These are phyloP conservation scores for Macrobrachium rosenbergii DNA, from an alignment of 1,140 invertebrate genomes.

Conservation along the genomic window DNA sequence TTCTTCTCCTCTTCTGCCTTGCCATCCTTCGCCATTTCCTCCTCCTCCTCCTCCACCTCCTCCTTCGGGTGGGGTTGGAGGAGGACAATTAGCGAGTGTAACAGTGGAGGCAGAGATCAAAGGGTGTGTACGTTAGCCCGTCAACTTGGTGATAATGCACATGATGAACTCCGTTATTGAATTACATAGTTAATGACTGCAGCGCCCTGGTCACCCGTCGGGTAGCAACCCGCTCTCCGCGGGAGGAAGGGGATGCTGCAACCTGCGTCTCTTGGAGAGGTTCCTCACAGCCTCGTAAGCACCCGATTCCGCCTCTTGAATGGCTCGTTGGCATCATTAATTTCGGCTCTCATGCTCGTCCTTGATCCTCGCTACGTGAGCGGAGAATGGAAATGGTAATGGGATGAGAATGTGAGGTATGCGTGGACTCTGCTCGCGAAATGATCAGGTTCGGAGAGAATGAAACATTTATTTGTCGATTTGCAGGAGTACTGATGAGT, in stretches of 20 bases:
- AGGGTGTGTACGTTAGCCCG: slow-evolving; percentile 48
- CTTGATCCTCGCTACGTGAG: no score
- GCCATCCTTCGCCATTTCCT: neutral
- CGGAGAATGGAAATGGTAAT: no score
- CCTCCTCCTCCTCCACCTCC: neutral
- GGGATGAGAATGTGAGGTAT: no score
- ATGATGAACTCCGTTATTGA: slow-evolving; percentile 61
- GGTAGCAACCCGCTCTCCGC: neutral
- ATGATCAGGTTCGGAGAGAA: no score
- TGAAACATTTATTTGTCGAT: no score
- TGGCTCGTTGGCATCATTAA: no score
- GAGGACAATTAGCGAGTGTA: slow-evolving; percentile 34
- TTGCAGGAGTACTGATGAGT: no score
- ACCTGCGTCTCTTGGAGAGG: no score
- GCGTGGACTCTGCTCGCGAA: no score
- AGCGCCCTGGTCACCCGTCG: slow-evolving; percentile 2
- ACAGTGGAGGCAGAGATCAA: slow-evolving; percentile 45
- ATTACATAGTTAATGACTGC: slow-evolving; percentile 56
- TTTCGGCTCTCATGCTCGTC: no score
- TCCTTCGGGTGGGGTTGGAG: slow-evolving; percentile 19
- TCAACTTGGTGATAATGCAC: slow-evolving; percentile 62
- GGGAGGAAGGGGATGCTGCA: neutral
- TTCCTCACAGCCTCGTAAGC: no score
- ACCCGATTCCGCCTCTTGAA: no score
- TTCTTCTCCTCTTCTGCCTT: neutral